Conservation (phyloP, 2,113 vertebrate species). For the Dasyurus viverrinus region DNA sequence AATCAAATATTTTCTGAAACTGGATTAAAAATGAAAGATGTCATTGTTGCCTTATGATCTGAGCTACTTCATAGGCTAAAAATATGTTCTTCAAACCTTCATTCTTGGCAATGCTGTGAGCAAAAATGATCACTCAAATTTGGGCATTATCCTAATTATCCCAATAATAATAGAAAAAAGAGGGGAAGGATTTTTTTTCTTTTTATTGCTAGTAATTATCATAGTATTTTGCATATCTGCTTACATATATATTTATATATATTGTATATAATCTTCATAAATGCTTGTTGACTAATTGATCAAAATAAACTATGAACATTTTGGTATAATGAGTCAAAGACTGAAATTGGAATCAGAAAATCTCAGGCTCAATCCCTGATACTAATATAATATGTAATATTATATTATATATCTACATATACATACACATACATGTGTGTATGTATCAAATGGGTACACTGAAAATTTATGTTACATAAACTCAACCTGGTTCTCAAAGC, state of each 20-base stretch:
- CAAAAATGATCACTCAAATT: neutral
- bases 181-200: neutral
- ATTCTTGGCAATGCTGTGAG: neutral
- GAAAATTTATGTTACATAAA: neutral
- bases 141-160: neutral
- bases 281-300: neutral
- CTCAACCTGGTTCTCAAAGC: neutral
- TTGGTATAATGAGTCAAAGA: neutral
- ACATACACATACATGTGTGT: too few relatives aligned
- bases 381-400: neutral
- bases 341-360: neutral
- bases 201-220: neutral
- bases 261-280: neutral
- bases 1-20: constrained; percentile 50
- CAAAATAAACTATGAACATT: neutral
- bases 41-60: rapidly evolving
- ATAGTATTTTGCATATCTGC: neutral
- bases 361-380: neutral
- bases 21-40: neutral
- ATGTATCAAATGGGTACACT: neutral
- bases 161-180: neutral
- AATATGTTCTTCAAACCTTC: neutral
- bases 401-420: too few relatives aligned
- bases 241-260: neutral
- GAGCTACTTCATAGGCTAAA: neutral